Percentiles rank a stretch among this genome's conserved stretches.
phyloP scores from a whole-genome alignment of 2,888 invertebrate species.

The Cantharis lateralis region DNA sequence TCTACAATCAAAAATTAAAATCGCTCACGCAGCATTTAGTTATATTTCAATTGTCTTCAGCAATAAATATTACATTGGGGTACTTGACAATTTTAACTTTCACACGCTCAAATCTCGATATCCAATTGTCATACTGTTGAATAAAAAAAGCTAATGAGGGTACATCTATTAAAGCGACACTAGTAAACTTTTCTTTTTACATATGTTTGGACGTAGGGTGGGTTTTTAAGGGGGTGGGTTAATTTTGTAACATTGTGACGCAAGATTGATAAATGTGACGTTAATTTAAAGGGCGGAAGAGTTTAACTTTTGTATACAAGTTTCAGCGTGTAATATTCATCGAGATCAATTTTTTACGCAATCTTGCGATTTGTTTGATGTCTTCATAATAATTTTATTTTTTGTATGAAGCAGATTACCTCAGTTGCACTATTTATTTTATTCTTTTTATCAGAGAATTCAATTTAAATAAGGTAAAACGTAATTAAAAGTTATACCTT shows the following conservation, averaged over 20 bases:
- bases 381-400: background rate
- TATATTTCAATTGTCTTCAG: slow-evolving; percentile 53
- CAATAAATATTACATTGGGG: slow-evolving; percentile 50
- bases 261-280: slow-evolving; percentile 53
- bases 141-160: slow-evolving; percentile 52
- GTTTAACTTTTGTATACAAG: slow-evolving; percentile 18
- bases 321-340: slow-evolving; percentile 14
- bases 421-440: background rate
- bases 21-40: slow-evolving; percentile 38
- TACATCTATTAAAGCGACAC: slow-evolving; percentile 53
- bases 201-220: slow-evolving; percentile 42
- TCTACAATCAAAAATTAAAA: slow-evolving; percentile 24
- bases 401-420: background rate
- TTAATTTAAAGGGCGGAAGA: slow-evolving; percentile 52
- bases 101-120: slow-evolving; percentile 52
- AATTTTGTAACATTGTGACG: slow-evolving; percentile 51
- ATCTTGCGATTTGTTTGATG: background rate
- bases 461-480: background rate
- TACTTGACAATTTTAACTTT: slow-evolving; percentile 48
- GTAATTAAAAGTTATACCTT: background rate
- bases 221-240: slow-evolving; percentile 39
- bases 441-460: background rate
- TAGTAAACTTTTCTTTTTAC: slow-evolving; percentile 50
- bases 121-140: slow-evolving; percentile 46
- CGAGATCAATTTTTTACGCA: background rate